phyloP scores from a whole-genome alignment of 2,888 invertebrate genomes.

The Ophonus ardosiacus region DNA sequence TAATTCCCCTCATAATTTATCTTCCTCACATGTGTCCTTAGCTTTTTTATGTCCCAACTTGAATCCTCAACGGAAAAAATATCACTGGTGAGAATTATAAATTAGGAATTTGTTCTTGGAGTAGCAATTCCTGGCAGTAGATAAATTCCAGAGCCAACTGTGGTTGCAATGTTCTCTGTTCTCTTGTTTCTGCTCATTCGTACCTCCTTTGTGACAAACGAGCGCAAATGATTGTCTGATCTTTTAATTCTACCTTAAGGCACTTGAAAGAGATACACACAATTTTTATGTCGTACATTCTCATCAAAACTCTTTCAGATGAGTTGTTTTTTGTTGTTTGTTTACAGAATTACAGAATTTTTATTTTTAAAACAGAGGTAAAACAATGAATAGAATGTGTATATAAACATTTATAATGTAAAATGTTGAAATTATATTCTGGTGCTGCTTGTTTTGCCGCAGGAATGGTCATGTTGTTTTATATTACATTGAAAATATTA shows the following conservation, averaged over 20 bases:
- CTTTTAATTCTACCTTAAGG: constrained; percentile 51
- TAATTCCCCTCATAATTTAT: background rate
- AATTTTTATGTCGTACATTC: background rate
- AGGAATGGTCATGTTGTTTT: too few species aligned
- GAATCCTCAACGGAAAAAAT: constrained; percentile 27
- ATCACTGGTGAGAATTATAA: constrained; percentile 36
- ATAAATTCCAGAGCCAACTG: constrained; percentile 32
- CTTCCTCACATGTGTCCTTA: background rate
- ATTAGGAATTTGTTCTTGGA: constrained; percentile 45
- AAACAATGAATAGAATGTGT: too few species aligned
- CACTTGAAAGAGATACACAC: background rate
- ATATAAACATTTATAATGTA: too few species aligned
- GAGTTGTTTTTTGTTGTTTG: background rate
- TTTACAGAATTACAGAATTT: background rate
- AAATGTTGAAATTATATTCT: too few species aligned
- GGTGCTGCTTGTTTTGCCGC: too few species aligned
- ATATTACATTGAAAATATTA: too few species aligned
- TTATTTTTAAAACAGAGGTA: too few species aligned
- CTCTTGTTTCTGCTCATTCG: background rate
- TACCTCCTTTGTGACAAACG: constrained; percentile 34
- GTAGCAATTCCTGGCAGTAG: constrained; percentile 27
- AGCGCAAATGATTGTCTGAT: constrained; percentile 48
- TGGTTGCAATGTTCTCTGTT: constrained; percentile 1
- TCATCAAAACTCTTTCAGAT: too few species aligned
- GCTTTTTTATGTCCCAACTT: constrained; percentile 16